Evolutionary conservation across 53 echinoderm and acorn worm species (phyloP), one percentile per base, ranked within the genome.

Genomic region (Temnopleurus reevesii): DNA sequence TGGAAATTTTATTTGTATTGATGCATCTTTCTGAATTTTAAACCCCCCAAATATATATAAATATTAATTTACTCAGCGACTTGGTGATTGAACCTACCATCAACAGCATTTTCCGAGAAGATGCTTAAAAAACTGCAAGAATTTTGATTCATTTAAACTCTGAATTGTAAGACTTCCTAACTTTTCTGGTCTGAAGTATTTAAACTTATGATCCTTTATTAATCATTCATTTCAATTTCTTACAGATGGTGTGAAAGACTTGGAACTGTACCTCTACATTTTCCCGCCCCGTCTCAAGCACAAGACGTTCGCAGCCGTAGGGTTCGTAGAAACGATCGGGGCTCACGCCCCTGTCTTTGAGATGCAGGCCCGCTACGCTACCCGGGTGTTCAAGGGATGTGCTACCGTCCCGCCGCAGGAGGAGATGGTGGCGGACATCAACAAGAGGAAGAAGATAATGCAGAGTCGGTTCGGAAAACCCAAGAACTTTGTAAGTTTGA

Each of bases 401-500:
- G 90, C 89, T 54, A 26, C 58, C 46, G 23, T 97, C 45, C 97
- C 97, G 24, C 46, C 90, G 3, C 15, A 89, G 35, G 79, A 93
- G 10, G 61, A 66, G 59, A 94, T 95, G 94, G 6, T 94, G 12
- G 86, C 55, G 17, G 95, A 95, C 53, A 77, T 93, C 41, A 58
- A 53, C 13, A 90, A 54, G 53, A 81, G 91, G 34, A 90, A 93
- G 45, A 77, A 93, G 6, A 25, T 56, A 24, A 51, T 94, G 44
- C 84, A 35, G 61, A 86, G 93, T 30, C 91, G 89, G 9, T 95
- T 89, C 54, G 97, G 97, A 38, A 94, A 95, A 43, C 92, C 90
- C 45, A 92, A 93, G 76, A 87, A 93, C 30, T 94, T 93, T 90
- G 97, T 97, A 93, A 97, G 97, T n/a, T n/a, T n/a, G n/a, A n/a